Evolutionary conservation across 2,113 vertebrate genomes (phyloP).

Genomic region (Mustelus asterias): DNA sequence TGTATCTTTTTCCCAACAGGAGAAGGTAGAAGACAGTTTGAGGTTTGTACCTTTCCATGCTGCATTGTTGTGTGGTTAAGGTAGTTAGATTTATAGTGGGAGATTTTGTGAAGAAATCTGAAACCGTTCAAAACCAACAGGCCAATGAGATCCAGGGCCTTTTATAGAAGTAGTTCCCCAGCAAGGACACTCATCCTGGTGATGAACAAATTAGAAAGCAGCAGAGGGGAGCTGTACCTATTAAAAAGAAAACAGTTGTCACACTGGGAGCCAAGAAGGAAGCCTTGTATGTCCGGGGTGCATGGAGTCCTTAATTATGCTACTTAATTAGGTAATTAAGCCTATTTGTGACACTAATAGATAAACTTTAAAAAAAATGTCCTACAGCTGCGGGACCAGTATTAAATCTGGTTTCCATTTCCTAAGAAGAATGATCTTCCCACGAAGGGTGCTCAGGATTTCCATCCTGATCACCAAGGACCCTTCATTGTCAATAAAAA

Average conservation of each 20-base stretch:
- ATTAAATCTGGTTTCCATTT: neutral
- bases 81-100: too few relatives aligned
- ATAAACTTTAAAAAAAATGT: too few relatives aligned
- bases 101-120: too few relatives aligned
- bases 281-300: neutral
- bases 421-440: neutral
- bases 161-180: neutral
- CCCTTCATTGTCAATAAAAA: neutral
- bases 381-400: neutral
- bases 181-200: neutral
- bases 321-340: too few relatives aligned
- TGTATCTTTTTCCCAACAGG: too few relatives aligned
- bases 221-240: neutral
- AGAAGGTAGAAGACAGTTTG: too few relatives aligned
- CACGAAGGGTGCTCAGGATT: neutral
- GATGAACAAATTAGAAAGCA: neutral
- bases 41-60: too few relatives aligned
- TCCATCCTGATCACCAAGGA: neutral
- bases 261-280: neutral
- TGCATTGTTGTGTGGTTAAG: too few relatives aligned
- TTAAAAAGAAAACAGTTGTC: neutral
- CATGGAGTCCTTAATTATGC: too few relatives aligned
- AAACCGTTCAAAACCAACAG: too few relatives aligned
- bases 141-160: neutral
- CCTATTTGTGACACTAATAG: too few relatives aligned